Conservation (phyloP, 2,797 vertebrate genomes). For the Hyperoplus immaculatus region DNA sequence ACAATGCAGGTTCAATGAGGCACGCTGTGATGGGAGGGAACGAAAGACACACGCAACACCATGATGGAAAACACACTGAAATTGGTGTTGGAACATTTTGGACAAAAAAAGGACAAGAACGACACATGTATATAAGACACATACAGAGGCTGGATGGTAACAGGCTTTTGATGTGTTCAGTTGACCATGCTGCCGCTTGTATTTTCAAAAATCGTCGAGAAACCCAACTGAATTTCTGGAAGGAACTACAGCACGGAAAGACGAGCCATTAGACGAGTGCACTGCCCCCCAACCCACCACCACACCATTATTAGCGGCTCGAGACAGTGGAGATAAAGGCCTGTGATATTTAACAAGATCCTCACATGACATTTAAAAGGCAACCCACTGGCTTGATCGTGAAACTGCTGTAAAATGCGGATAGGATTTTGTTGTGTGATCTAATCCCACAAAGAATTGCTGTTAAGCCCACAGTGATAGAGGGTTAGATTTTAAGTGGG, state of each 20-base stretch:
- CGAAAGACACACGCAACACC: constrained; percentile 34
- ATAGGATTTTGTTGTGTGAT: constrained; percentile 1
- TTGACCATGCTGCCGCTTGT: too few relatives aligned
- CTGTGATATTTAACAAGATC: not conserved
- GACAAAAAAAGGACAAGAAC: constrained; percentile 3
- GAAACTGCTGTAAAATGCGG: not conserved
- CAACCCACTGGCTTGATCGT: not conserved
- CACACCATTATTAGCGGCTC: not conserved
- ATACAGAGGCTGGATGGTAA: constrained; percentile 32
- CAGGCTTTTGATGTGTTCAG: not conserved
- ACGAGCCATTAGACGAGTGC: too few relatives aligned
- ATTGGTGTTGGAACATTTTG: constrained; percentile 14
- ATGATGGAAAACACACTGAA: constrained; percentile 26
- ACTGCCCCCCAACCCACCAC: too few relatives aligned
- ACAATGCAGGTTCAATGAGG: constrained; percentile 83
- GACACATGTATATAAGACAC: constrained; percentile 29
- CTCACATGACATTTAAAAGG: constrained; percentile 8
- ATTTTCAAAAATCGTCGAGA: not conserved
- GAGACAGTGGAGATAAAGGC: not conserved
- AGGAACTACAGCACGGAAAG: not conserved
- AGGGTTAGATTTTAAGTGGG: too few relatives aligned
- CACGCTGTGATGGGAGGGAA: constrained; percentile 47
- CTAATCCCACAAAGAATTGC: constrained; percentile 13
- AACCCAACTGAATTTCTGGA: not conserved
- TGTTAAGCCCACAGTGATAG: not conserved